Percentiles rank a stretch among this genome's conserved stretches.
These are phyloP conservation scores for Sympetrum striolatum DNA, from an alignment of 2,888 invertebrate species.

Conservation along the genomic window DNA sequence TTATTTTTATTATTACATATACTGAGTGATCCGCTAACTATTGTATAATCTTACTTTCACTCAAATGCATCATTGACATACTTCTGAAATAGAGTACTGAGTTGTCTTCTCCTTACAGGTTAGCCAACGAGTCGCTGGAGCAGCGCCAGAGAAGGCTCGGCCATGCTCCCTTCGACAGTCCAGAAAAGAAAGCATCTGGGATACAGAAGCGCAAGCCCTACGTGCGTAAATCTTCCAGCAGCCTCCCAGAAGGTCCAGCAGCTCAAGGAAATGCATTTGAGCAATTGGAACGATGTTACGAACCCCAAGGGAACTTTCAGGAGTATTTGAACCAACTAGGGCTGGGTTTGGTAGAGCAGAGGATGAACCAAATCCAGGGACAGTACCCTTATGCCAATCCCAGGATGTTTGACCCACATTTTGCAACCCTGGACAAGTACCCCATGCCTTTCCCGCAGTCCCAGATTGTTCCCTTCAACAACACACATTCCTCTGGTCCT, in stretches of 20 bases:
- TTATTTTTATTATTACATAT: too few species aligned
- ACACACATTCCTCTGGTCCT: too few species aligned
- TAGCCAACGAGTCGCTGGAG: not conserved
- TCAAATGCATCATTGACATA: too few species aligned
- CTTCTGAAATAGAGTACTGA: too few species aligned
- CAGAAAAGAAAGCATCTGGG: not conserved
- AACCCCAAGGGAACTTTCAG: not conserved
- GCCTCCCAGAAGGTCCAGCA: not conserved
- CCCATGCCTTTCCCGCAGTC: too few species aligned
- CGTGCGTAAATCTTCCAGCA: not conserved
- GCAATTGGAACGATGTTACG: not conserved
- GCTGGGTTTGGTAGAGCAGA: not conserved
- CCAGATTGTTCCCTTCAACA: too few species aligned
- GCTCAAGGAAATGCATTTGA: not conserved
- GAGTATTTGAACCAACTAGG: not conserved
- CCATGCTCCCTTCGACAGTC: not conserved
- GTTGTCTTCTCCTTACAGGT: too few species aligned
- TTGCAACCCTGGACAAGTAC: too few species aligned
- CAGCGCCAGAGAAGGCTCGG: not conserved
- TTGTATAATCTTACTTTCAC: too few species aligned
- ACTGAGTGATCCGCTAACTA: too few species aligned
- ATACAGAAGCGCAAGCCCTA: not conserved
- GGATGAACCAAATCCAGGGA: not conserved
- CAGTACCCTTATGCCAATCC: not conserved
- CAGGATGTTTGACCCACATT: too few species aligned